Base-by-base conservation (phyloP, 2,113 vertebrate species). In the Oenanthe oenanthe region DNA sequence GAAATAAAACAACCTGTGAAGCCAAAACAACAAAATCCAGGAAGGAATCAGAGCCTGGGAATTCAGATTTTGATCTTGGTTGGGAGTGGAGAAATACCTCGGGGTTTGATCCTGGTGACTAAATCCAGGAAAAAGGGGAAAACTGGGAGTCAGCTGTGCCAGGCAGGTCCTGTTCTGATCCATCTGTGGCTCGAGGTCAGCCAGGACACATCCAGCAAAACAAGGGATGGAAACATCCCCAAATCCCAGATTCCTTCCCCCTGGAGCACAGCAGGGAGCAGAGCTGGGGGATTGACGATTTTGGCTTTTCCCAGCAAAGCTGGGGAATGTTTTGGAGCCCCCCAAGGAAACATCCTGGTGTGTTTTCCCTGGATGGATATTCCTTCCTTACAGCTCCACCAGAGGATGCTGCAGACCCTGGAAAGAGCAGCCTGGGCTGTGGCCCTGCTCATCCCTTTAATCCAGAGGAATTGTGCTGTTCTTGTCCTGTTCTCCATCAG, bases 341-440 rank as follows among this genome's bases (percentile, higher is more conserved):
- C 9, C 13, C 36, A 56, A 6, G 1, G 5, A 68, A 82, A 45
- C 15, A 12, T 66, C 26, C 5, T 6, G 0, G 1, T 9, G 6
- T 32, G 28, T 60, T n/a, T 90, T 32, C 45, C 45, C 47, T 25
- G 45, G 20, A 4, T 1, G 7, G 20, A 32, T 61, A 87, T 77
- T 63, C 48, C 53, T 96, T 94, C 94, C 88, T 36, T 62, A 14
- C 0, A 0, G 74, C 42, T 95, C 96, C 96, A 34, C 71, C 89
- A 97, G 96, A 93, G 95, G 94, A 95, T 89, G 95, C 94, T 97
- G 82, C 79, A 93, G 94, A 47, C 96, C 92, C 93, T 8, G 3
- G 32, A 77, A 96, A 85, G 50, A 71, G 40, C 29, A 21, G 40
- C 38, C 26, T 0, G 0, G 51, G 4, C 53, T 61, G 32, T 71